These are phyloP conservation scores for Pangasius larnaudii DNA, from an alignment of 2,797 vertebrate species.

Conservation along the genomic window DNA sequence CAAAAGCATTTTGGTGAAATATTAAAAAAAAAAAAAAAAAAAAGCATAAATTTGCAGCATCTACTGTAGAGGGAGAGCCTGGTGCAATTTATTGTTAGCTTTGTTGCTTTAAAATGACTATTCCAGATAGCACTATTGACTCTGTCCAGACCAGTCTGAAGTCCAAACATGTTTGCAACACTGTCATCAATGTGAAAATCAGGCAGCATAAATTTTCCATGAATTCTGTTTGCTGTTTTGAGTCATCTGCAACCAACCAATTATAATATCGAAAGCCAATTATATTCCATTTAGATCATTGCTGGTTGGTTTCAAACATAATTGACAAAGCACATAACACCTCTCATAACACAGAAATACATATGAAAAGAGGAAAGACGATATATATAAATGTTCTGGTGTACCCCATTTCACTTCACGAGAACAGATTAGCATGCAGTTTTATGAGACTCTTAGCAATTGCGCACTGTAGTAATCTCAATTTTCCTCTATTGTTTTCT, in stretches of 20 bases:
- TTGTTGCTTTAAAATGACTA: not conserved
- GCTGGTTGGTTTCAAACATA: not conserved
- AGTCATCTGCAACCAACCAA: not conserved
- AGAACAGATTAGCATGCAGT: constrained; percentile 5
- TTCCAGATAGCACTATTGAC: not conserved
- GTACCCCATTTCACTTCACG: not conserved
- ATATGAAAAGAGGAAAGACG: not conserved
- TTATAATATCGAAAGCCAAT: not conserved
- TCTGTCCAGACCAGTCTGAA: not conserved
- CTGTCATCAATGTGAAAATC: not conserved
- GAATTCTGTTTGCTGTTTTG: not conserved
- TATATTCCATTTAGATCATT: not conserved
- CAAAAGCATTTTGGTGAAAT: not conserved
- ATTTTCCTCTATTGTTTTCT: constrained; percentile 20
- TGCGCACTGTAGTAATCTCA: constrained; percentile 11
- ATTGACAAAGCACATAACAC: not conserved
- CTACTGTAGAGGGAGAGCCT: not conserved
- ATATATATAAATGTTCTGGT: not conserved
- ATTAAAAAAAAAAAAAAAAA: too few species aligned
- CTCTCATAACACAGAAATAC: not conserved
- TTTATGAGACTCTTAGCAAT: constrained; percentile 46
- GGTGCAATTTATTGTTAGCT: not conserved
- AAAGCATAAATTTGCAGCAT: not conserved
- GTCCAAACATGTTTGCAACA: not conserved
- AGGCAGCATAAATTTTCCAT: not conserved